Base-by-base conservation (phyloP, 2,888 invertebrate genomes). In the Diplolepis rosae region DNA sequence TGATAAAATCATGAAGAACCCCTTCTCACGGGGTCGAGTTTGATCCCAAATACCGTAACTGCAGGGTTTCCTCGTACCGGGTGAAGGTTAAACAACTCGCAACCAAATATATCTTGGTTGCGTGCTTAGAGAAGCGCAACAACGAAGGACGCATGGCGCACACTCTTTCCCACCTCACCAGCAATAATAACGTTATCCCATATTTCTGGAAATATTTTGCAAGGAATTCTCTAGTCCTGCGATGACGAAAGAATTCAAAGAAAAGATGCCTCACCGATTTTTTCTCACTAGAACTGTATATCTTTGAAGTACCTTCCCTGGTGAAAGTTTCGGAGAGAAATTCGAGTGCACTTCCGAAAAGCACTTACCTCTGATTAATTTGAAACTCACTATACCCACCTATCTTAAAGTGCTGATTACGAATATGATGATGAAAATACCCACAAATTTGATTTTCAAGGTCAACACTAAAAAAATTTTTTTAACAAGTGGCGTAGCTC, bases 21-120 rank as follows among this genome's bases (percentile, higher is more conserved):
- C 51, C 56, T 56, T 56, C 56, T 56, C 56, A 56, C 56, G 56
- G 56, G 56, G 56, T 56, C 56, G 22, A 56, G 35, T 56, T 56
- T 56, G 35, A 32, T 35, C 35, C 56, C 18, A 56, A 56, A 56
- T 56, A 32, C 56, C 35, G 35, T 56, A 56, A 56, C 56, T 35
- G 22, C 35, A 56, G 22, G 56, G 56, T 32, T 56, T 56, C 56
- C 22, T 22, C 35, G 22, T 56, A 35, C 35, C 35, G 35, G 56
- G 56, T 56, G 56, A 56, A 56, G 56, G 56, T 54, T 54, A 32
- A 32, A 32, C 54, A 32, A 18, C 54, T 30, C 52, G 54, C 4
- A 4, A 24, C 51, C 50, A 45, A 45, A 39, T 9, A 39, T 39
- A 13, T 39, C 9, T n/a, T n/a, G 42, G 24, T 52, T 52, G 51